Evolutionary conservation across 1,140 invertebrate species (phyloP), one percentile per base, ranked within the genome.

Genomic region (Metaphire vulgaris): DNA sequence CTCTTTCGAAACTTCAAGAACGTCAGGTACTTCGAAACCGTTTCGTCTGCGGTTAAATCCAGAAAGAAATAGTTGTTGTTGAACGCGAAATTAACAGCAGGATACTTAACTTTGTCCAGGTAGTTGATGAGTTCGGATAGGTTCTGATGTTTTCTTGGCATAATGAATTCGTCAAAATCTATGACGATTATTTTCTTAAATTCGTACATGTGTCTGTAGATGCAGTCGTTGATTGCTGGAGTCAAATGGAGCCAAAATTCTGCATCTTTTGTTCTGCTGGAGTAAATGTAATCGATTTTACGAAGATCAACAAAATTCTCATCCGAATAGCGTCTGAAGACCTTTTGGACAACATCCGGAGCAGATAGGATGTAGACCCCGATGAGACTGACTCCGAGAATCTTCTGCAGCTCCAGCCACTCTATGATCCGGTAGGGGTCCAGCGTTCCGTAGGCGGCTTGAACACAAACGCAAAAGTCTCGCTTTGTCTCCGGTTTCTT

Each of bases 111-210:
- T n/a, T n/a, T n/a, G 21, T 56, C 41, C 6, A 56, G 41, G 41
- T 56, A 56, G 6, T 56, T 6, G 41, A 56, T 21, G 6, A 56
- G 6, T 56, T 56, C 41, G 21, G 6, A 21, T 12, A 56, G 41
- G 41, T 56, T 56, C 6, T 56, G 6, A 21, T 56, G 41, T 21
- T 21, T 56, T 6, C 41, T 6, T 0, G 80, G 80, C 14, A 80
- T 72, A 12, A 81, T 79, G 41, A 79, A 76, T 56, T 81, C 79
- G 31, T 79, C 72, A 70, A 79, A 76, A 30, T 81, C 79, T 26
- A 79, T 64, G 2, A 79, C 67, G 26, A 78, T 16, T 21, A 79
- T 69, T 32, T 72, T 76, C 26, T 69, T 69, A 69, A 75, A 79
- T 0, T 68, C 29, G 65, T 77, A 72, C 74, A 80, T 77, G 72